These are phyloP conservation scores for Zaprionus kolodkinae DNA, from an alignment of 1,140 invertebrate species.

Conservation along the genomic window DNA sequence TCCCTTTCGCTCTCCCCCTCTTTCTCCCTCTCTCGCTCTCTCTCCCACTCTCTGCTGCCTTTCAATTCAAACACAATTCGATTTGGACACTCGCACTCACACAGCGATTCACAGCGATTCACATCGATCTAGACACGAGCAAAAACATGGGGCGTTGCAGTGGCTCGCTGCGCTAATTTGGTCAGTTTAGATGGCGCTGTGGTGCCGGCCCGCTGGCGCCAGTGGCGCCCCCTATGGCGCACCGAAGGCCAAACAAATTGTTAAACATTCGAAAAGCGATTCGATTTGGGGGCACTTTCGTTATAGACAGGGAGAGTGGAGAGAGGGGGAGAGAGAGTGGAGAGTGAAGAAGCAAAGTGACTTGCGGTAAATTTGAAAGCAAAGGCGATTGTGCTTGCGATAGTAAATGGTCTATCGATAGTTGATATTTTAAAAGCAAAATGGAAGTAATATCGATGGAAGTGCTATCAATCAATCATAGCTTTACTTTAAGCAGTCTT, in stretches of 20 bases:
- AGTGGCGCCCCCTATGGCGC: slow-evolving; percentile 58
- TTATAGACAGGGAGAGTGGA: neutral
- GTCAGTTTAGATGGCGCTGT: slow-evolving; percentile 22
- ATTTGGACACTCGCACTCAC: slow-evolving; percentile 1
- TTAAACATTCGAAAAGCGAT: slow-evolving; percentile 54
- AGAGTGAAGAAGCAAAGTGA: neutral
- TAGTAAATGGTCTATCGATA: neutral
- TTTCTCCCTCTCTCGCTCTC: neutral
- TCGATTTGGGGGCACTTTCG: slow-evolving; percentile 34
- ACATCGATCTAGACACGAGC: neutral
- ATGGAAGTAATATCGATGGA: neutral
- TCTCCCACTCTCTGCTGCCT: neutral
- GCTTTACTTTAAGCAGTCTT: neutral
- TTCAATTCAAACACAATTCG: neutral
- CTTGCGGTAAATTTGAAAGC: slow-evolving; percentile 4
- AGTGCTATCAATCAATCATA: neutral
- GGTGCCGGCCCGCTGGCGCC: slow-evolving; percentile 55
- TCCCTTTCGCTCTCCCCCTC: neutral
- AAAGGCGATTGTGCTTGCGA: neutral
- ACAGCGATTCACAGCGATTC: neutral
- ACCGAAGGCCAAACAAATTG: slow-evolving; percentile 68
- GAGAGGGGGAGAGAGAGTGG: neutral
- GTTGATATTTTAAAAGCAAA: neutral
- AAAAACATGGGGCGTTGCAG: slow-evolving; percentile 61
- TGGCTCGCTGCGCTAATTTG: slow-evolving; percentile 62